These are phyloP conservation scores for Herpetotheres cachinnans DNA, from an alignment of 2,113 vertebrate species.

Conservation along the genomic window DNA sequence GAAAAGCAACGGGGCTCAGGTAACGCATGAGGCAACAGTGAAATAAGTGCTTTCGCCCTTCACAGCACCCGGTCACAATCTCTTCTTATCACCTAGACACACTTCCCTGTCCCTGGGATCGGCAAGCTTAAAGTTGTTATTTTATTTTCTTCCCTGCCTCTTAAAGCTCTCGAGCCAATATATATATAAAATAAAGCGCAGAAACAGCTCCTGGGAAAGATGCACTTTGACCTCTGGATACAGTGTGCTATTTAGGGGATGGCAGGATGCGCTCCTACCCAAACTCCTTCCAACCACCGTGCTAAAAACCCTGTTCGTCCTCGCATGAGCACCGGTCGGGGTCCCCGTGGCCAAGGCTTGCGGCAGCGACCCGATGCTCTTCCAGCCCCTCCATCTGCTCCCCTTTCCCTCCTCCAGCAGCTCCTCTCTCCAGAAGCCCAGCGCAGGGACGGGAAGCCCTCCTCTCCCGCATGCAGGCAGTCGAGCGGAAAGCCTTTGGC, in stretches of 20 bases:
- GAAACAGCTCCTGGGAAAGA: neutral
- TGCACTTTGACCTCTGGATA: neutral
- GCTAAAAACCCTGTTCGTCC: neutral
- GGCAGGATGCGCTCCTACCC: neutral
- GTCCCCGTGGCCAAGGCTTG: fast-evolving
- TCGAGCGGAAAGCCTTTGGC: neutral
- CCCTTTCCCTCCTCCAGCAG: neutral
- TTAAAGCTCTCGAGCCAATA: neutral
- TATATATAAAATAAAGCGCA: neutral
- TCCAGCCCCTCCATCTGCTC: constrained; percentile 47
- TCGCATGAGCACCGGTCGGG: fast-evolving
- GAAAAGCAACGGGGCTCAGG: constrained; percentile 60
- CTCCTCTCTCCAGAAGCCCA: neutral
- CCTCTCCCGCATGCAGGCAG: neutral
- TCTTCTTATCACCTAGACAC: constrained; percentile 56
- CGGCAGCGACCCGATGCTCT: neutral
- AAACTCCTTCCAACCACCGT: neutral
- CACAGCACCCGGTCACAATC: constrained; percentile 64
- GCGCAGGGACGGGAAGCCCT: neutral
- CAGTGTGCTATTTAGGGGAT: neutral
- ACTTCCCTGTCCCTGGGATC: constrained; percentile 38
- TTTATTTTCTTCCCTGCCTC: neutral
- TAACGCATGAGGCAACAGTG: constrained; percentile 58
- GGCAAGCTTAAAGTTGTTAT: neutral
- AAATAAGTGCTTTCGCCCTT: constrained; percentile 69